phyloP scores from a whole-genome alignment of 2,888 invertebrate species.

The Rambutsinella grinnellia region DNA sequence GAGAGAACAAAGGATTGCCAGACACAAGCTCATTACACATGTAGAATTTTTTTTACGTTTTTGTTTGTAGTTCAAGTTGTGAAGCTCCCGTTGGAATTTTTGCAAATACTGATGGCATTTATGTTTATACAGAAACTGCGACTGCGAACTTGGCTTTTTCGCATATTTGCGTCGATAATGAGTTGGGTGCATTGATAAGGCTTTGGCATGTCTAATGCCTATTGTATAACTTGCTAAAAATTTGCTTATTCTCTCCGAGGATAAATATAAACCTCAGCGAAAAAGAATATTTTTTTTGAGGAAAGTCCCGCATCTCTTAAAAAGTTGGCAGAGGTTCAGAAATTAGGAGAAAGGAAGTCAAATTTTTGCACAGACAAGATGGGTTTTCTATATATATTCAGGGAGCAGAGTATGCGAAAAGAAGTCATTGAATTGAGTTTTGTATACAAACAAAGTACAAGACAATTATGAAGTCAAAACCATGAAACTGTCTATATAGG shows the following conservation, averaged over 20 bases:
- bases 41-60: neutral
- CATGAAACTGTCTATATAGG: neutral
- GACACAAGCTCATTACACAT: too few relatives aligned
- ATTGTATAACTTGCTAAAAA: slow-evolving; percentile 23
- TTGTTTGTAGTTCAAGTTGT: neutral
- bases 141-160: neutral
- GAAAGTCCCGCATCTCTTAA: slow-evolving; percentile 33
- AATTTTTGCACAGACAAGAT: slow-evolving; percentile 22
- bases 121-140: neutral
- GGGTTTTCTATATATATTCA: slow-evolving; percentile 31
- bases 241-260: slow-evolving; percentile 11
- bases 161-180: neutral
- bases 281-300: slow-evolving; percentile 16
- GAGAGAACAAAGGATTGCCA: slow-evolving; percentile 3
- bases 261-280: slow-evolving; percentile 46
- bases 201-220: neutral
- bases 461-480: neutral
- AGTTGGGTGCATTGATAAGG: neutral
- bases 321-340: slow-evolving; percentile 44
- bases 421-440: too few relatives aligned
- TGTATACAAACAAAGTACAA: too few relatives aligned
- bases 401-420: too few relatives aligned
- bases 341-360: slow-evolving; percentile 47
- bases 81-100: neutral
- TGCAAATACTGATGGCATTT: neutral